Evolutionary conservation across 2,888 invertebrate species (phyloP).

Genomic region (Hydroisotoma schaefferi): DNA sequence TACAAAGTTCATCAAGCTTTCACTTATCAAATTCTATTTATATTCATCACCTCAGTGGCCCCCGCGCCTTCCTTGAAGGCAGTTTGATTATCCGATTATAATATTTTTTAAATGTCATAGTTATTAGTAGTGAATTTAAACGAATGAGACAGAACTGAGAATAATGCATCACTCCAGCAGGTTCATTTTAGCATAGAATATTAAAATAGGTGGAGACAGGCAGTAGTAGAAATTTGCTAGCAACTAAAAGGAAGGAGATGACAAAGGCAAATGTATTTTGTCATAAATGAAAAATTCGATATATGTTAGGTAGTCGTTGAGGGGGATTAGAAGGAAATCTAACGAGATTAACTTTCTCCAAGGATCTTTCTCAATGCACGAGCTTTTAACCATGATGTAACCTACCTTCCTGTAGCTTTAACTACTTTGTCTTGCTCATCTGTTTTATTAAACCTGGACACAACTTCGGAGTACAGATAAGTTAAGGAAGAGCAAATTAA

Average conservation of each 20-base stretch:
- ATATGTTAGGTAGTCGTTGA: slow-evolving; percentile 11
- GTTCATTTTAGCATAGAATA: no score
- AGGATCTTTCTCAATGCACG: not conserved
- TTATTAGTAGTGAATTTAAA: no score
- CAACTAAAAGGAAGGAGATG: not conserved
- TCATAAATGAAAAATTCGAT: slow-evolving; percentile 4
- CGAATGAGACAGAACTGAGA: no score
- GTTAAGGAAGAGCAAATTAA: slow-evolving; percentile 5
- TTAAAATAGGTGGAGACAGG: not conserved
- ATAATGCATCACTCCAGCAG: no score
- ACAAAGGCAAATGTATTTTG: not conserved
- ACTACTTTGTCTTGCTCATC: not conserved
- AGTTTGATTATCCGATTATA: no score
- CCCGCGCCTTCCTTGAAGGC: no score
- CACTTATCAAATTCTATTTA: no score
- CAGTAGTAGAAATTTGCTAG: not conserved
- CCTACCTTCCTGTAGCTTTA: not conserved
- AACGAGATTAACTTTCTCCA: slow-evolving; percentile 36
- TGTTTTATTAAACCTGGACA: slow-evolving; percentile 6
- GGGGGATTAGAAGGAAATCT: slow-evolving; percentile 36
- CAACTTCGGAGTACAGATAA: not conserved
- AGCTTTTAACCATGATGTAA: not conserved
- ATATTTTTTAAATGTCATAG: no score
- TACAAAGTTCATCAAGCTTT: no score
- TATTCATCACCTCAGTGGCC: no score